Conservation (phyloP, 30 jellyfish, hydroid and myxozoan genomes). For the Chrysaora quinquecirrha region DNA sequence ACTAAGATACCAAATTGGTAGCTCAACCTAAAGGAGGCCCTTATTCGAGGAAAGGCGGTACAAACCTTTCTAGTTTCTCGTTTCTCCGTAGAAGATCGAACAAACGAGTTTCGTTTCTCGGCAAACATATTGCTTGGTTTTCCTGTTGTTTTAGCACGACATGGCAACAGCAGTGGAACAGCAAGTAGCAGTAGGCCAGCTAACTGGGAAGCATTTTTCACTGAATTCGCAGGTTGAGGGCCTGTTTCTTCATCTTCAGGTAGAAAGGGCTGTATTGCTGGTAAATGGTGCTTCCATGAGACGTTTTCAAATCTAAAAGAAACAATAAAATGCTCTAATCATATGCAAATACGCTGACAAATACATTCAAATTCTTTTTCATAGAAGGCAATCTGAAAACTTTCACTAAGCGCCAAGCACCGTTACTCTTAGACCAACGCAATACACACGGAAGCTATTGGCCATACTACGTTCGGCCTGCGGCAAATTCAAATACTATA, state of each 20-base stretch:
- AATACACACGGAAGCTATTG: no score
- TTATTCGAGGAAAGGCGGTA: no score
- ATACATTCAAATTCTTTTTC: no score
- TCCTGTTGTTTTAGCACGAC: conserved; percentile 64
- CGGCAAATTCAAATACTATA: no score
- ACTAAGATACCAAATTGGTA: no score
- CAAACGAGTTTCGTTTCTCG: conserved; percentile 27
- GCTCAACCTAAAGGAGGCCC: no score
- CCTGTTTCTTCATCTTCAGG: conserved; percentile 12
- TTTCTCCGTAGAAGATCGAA: conserved; percentile 55
- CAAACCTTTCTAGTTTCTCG: conserved; percentile 79
- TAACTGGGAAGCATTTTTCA: conserved; percentile 45
- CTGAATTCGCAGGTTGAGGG: conserved; percentile 9
- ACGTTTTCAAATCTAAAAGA: conserved; percentile 23
- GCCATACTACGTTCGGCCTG: no score
- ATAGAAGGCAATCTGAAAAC: no score
- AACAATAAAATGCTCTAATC: not conserved
- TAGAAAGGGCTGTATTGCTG: conserved; percentile 63
- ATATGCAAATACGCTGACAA: no score
- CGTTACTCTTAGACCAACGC: no score
- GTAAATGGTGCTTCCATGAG: conserved; percentile 53
- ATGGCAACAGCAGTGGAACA: conserved; percentile 62
- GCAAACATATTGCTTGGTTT: conserved; percentile 42
- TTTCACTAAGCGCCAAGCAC: no score
- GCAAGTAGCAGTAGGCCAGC: conserved; percentile 61